Conservation (phyloP, 92 coral and sea anemone species). For the Porites rus region DNA sequence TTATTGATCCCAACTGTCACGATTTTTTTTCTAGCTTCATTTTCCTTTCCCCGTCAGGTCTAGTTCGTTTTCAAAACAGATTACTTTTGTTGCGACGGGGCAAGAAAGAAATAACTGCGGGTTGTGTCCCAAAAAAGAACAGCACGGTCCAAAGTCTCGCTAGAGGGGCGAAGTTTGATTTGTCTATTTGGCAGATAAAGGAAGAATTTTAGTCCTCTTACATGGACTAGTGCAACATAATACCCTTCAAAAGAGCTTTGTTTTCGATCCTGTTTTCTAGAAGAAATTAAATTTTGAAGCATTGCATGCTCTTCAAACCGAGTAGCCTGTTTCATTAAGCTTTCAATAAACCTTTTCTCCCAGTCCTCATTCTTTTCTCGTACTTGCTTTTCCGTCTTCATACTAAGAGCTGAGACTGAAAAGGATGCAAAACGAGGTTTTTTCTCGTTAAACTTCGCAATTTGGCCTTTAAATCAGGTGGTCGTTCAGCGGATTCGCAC, state of each 20-base stretch:
- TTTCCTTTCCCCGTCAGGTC: neutral
- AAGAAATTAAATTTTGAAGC: neutral
- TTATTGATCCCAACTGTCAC: too few species aligned
- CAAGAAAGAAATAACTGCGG: too few species aligned
- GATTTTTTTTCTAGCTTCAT: neutral
- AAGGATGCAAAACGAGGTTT: too few species aligned
- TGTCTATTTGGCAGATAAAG: neutral
- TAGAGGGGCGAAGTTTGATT: neutral
- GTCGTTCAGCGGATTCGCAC: neutral
- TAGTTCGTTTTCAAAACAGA: neutral
- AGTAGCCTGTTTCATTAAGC: neutral
- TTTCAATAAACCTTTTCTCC: neutral
- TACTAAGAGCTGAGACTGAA: too few species aligned
- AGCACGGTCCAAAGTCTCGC: constrained; percentile 25
- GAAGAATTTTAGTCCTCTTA: neutral
- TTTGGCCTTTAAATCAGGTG: neutral
- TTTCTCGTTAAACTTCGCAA: too few species aligned
- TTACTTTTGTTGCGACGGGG: neutral
- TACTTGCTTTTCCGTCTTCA: too few species aligned
- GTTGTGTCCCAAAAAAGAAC: neutral
- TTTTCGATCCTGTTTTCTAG: neutral
- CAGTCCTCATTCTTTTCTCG: too few species aligned
- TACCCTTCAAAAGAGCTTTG: neutral
- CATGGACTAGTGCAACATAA: neutral
- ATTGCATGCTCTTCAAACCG: neutral